phyloP scores from a whole-genome alignment of 2,113 vertebrate genomes.

The Irena cyanogastra region DNA sequence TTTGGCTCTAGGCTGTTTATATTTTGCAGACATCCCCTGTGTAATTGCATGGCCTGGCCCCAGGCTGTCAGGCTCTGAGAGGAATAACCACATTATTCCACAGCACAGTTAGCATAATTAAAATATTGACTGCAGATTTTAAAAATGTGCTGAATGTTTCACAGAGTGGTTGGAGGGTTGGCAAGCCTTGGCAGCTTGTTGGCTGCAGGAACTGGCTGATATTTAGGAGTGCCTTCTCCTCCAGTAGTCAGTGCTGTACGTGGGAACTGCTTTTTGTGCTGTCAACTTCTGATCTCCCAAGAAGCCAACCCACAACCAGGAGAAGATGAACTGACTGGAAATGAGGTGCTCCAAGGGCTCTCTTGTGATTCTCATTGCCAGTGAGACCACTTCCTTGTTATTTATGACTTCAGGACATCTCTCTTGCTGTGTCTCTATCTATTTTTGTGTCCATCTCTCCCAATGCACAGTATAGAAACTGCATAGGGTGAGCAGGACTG shows the following conservation, averaged over 20 bases:
- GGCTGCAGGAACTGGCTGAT: conserved; percentile 46
- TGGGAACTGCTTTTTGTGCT: conserved; percentile 47
- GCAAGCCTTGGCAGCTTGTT: conserved; percentile 31
- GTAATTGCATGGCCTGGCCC: conserved; percentile 27
- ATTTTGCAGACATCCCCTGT: conserved; percentile 12
- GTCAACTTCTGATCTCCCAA: conserved; percentile 1
- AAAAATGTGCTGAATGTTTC: conserved; percentile 54
- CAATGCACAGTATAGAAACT: neutral
- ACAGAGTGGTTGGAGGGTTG: conserved; percentile 22
- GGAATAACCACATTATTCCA: conserved; percentile 33
- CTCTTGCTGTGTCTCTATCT: neutral
- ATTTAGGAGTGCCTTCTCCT: conserved; percentile 26
- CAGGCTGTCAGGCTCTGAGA: conserved; percentile 26
- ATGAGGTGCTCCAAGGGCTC: conserved; percentile 1
- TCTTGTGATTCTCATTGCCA: conserved; percentile 10
- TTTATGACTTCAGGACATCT: conserved; percentile 36
- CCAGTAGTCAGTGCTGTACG: neutral
- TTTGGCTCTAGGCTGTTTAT: conserved; percentile 11
- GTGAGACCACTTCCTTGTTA: conserved; percentile 17
- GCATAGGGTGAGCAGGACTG: conserved; percentile 11
- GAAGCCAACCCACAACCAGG: conserved; percentile 31
- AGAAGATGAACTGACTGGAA: conserved; percentile 33
- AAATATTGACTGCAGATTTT: conserved; percentile 59
- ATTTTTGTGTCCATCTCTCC: conserved; percentile 30
- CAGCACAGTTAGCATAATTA: conserved; percentile 55